These are phyloP conservation scores for Muschampia plurimacula DNA, from an alignment of 2,888 invertebrate species.

Conservation along the genomic window DNA sequence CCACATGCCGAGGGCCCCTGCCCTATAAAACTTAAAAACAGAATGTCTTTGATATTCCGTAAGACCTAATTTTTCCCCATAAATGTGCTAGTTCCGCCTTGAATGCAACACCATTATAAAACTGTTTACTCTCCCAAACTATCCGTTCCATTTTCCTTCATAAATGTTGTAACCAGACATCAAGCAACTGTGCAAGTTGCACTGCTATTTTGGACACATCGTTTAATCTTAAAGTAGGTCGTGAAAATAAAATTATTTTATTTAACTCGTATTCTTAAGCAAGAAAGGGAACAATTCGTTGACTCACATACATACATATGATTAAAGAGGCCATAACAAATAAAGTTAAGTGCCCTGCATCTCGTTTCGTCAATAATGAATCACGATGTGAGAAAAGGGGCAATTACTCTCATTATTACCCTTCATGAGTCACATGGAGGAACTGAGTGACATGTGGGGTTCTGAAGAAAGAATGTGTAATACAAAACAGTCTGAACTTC, in stretches of 20 bases:
- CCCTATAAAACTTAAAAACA: neutral
- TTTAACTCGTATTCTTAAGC: conserved; percentile 20
- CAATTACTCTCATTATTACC: conserved; percentile 79
- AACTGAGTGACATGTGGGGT: conserved; percentile 54
- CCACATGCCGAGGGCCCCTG: neutral
- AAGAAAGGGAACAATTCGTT: conserved; percentile 51
- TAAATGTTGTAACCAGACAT: conserved; percentile 41
- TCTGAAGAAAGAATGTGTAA: conserved; percentile 46
- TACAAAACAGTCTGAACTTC: conserved; percentile 51
- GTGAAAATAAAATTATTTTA: conserved; percentile 15
- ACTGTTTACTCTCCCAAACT: conserved; percentile 39
- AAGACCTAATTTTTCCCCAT: conserved; percentile 42
- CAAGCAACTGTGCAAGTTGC: conserved; percentile 36
- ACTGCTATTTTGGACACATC: conserved; percentile 37
- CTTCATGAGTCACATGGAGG: conserved; percentile 70
- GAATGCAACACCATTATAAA: conserved; percentile 38
- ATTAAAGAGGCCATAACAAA: conserved; percentile 74
- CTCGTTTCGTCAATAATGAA: conserved; percentile 72
- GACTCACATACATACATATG: conserved; percentile 59
- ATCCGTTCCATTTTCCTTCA: conserved; percentile 47
- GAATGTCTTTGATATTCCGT: conserved; percentile 53
- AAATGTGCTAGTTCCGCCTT: conserved; percentile 73
- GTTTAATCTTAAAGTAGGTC: conserved; percentile 33
- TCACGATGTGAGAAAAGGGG: conserved; percentile 81
- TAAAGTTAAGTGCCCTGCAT: conserved; percentile 65